Base-by-base conservation (phyloP, 2,797 vertebrate genomes). In the Adelosebastes latens region DNA sequence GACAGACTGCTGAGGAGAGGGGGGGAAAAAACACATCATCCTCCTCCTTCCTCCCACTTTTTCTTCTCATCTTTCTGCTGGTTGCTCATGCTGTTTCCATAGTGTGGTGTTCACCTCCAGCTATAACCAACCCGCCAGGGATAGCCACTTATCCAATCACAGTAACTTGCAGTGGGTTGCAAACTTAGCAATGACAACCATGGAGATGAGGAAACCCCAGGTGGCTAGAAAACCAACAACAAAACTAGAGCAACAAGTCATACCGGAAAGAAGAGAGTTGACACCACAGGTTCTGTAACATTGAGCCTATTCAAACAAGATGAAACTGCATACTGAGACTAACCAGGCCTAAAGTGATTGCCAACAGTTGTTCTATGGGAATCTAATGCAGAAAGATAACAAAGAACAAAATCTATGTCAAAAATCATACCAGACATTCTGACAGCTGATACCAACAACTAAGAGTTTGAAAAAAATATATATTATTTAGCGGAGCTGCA, bases 41-140 rank as follows among this genome's bases (percentile, higher is more conserved):
- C 22, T 53, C 11, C 27, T 67, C 39, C 55, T 31, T 67, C 65
- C 65, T 75, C 64, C 14, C 25, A 60, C 79, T 72, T 46, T 55
- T 29, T 55, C 46, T 63, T 8, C 31, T 74, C 52, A 53, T 80
- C 79, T 69, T 20, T 67, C 42, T 85, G 55, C 68, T 64, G 36
- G 70, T 32, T 63, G 64, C 61, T 56, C 24, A 7, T 46, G 52
- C 20, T 5, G 75, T 91, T 89, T 86, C 87, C 80, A 83, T 55
- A 59, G 77, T 4, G 36, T 46, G 49, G 22, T 6, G 10, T 22
- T 61, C 27, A 59, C 42, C 55, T 65, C 55, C 59, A 34, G 39
- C 80, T 77, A 60, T 16, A 80, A 60, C 60, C 34, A 85, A 39
- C 27, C 12, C 89, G 76, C 49, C 61, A 12, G 87, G 74, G 83